These are phyloP conservation scores for Glossosoma conforme DNA, from an alignment of 1,140 invertebrate genomes.

Conservation along the genomic window DNA sequence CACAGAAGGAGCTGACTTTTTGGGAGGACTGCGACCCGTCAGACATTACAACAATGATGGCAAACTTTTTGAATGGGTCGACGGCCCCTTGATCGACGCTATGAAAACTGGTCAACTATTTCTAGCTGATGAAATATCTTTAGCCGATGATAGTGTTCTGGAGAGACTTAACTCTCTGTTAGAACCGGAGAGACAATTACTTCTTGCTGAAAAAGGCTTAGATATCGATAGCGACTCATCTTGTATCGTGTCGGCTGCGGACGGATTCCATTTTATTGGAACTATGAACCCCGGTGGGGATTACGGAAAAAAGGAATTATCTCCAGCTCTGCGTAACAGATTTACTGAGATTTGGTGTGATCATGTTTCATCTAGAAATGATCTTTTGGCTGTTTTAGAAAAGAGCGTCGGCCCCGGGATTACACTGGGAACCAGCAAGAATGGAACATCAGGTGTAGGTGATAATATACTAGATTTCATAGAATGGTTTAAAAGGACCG, in stretches of 20 bases:
- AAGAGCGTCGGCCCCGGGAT: constrained; percentile 63
- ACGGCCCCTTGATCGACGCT: constrained; percentile 89
- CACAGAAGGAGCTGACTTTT: constrained; percentile 95
- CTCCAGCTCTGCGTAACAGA: constrained; percentile 93
- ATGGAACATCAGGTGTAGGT: constrained; percentile 57
- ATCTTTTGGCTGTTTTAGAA: constrained; percentile 74
- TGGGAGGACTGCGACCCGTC: constrained; percentile 91
- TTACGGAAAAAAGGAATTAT: constrained; percentile 99
- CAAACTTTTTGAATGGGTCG: constrained; percentile 93
- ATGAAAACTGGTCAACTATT: constrained; percentile 88
- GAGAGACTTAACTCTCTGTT: constrained; percentile 95
- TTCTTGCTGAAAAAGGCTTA: constrained; percentile 85
- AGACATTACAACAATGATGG: constrained; percentile 58
- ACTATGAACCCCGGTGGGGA: constrained; percentile 99
- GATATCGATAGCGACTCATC: constrained; percentile 47
- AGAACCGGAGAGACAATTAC: constrained; percentile 87
- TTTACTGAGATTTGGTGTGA: constrained; percentile 99
- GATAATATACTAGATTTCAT: constrained; percentile 73
- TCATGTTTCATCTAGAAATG: constrained; percentile 58
- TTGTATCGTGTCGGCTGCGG: constrained; percentile 62
- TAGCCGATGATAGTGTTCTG: constrained; percentile 97
- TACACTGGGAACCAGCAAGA: constrained; percentile 51
- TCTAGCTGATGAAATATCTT: constrained; percentile 97
- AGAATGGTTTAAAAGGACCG: constrained; percentile 67
- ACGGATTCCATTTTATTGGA: constrained; percentile 86